These are phyloP conservation scores for Thera britannica DNA, from an alignment of 2,888 invertebrate species.

Conservation along the genomic window DNA sequence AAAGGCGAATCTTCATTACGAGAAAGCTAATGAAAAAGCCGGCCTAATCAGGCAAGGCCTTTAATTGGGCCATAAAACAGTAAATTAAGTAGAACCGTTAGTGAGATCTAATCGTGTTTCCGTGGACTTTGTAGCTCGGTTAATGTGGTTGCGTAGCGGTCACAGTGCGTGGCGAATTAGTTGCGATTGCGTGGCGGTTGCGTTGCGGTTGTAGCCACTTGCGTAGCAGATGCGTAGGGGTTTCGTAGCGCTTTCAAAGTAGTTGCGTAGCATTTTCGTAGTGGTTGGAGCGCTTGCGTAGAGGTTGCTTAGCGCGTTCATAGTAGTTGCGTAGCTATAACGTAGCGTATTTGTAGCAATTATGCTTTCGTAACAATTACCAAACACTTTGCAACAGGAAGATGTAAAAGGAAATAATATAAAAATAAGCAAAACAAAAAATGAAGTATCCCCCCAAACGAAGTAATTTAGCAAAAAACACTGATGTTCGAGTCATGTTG, in stretches of 20 bases:
- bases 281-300: neutral
- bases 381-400: too few species aligned
- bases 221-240: neutral
- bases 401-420: too few species aligned
- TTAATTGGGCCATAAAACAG: constrained; percentile 21
- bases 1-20: constrained; percentile 24
- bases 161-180: neutral
- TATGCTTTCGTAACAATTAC: too few species aligned
- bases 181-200: neutral
- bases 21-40: constrained; percentile 21
- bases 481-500: constrained; percentile 3
- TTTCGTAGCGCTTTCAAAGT: neutral
- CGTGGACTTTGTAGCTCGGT: neutral
- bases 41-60: constrained; percentile 19
- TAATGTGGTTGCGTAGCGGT: neutral
- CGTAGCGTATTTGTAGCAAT: too few species aligned
- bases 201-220: neutral
- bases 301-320: neutral
- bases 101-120: constrained; percentile 3
- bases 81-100: constrained; percentile 16
- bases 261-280: too few species aligned
- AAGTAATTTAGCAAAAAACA: neutral
- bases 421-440: too few species aligned
- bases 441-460: too few species aligned
- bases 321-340: too few species aligned